A percentile compares a stretch with the other conserved stretches of the same genome.
These are phyloP conservation scores for Paedocypris sp. DNA, from an alignment of 2,113 vertebrate species.

Conservation along the genomic window DNA sequence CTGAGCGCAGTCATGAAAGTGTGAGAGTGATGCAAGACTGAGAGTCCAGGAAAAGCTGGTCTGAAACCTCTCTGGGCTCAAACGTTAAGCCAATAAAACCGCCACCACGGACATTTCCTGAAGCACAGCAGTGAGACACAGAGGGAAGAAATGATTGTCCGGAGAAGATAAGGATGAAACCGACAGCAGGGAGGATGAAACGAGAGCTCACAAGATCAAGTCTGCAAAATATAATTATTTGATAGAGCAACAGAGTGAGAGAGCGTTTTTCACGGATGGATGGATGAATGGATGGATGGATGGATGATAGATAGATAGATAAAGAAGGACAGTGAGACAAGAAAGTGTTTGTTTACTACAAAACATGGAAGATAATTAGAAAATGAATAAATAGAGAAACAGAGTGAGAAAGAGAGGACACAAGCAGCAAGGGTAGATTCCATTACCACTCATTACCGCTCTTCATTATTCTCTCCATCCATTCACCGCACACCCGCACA, in stretches of 20 bases:
- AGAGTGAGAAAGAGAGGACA: neutral
- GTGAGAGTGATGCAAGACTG: neutral
- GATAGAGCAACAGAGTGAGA: neutral
- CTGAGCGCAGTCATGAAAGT: no score
- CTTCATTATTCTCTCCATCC: no score
- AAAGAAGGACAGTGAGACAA: no score
- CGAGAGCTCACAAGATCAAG: neutral
- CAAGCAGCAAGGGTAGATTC: no score
- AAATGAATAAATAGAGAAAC: no score
- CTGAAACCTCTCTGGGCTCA: neutral
- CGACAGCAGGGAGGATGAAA: neutral
- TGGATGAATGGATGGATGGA: no score
- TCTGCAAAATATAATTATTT: neutral
- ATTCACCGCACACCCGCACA: no score
- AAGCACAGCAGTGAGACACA: neutral
- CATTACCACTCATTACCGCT: no score
- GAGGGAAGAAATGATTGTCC: neutral
- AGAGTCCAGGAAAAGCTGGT: neutral
- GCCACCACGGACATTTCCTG: neutral
- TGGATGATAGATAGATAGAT: no score
- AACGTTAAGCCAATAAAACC: neutral
- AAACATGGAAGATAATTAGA: no score
- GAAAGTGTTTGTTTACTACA: no score
- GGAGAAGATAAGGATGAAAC: conserved; percentile 1
- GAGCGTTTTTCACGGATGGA: no score